These are phyloP conservation scores for Mus pahari DNA, from an alignment of 2,113 vertebrate species.

Conservation along the genomic window DNA sequence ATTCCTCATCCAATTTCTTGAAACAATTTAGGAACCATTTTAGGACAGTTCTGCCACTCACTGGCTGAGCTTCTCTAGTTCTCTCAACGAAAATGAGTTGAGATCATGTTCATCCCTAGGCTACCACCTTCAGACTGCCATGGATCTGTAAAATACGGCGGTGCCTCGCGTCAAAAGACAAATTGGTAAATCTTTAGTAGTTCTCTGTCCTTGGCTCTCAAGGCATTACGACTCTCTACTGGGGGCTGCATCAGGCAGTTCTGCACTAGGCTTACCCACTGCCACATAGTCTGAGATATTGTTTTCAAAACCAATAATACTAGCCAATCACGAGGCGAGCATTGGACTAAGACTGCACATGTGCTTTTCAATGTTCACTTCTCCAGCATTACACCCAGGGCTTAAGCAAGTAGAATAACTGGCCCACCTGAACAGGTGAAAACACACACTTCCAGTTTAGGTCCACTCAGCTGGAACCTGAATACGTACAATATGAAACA, in stretches of 20 bases:
- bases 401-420: background rate
- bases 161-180: background rate
- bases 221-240: background rate
- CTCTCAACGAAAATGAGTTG: background rate
- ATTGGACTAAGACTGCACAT: background rate
- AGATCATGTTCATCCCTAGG: background rate
- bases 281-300: background rate
- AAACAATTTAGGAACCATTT: background rate
- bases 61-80: background rate
- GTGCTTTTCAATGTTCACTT: background rate
- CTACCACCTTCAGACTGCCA: background rate
- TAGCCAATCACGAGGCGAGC: background rate
- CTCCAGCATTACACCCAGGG: background rate
- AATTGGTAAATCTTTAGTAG: no score
- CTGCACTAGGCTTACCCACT: background rate
- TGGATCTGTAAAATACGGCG: background rate
- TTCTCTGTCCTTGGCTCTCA: background rate
- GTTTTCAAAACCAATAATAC: slow-evolving; percentile 15
- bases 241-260: background rate
- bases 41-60: background rate
- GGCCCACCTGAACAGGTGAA: background rate
- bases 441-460: slow-evolving; percentile 20
- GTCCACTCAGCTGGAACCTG: background rate
- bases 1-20: background rate
- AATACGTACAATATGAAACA: background rate